Conservation (phyloP, 2,888 invertebrate species). For the Hipparchia sbordonii region DNA sequence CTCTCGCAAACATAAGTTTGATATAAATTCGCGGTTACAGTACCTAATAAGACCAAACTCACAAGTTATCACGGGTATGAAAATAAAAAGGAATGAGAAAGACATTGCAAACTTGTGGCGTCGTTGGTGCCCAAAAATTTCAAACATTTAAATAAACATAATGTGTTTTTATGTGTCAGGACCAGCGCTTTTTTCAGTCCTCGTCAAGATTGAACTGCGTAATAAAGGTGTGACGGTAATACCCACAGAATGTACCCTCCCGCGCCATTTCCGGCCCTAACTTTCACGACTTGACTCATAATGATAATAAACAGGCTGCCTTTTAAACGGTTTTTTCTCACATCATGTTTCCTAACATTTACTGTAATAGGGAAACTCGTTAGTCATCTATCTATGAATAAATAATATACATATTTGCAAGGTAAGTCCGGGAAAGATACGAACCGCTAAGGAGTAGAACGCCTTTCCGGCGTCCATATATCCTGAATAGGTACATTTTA, state of each 20-base stretch:
- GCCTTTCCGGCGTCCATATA: no score
- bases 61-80: background rate
- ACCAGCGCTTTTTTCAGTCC: slow-evolving; percentile 35
- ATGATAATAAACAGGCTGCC: slow-evolving; percentile 75
- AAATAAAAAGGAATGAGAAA: background rate
- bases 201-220: slow-evolving; percentile 52
- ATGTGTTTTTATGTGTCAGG: slow-evolving; percentile 27
- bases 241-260: slow-evolving; percentile 50
- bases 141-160: slow-evolving; percentile 16
- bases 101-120: background rate
- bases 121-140: slow-evolving; percentile 1
- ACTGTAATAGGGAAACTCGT: slow-evolving; percentile 58
- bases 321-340: slow-evolving; percentile 62
- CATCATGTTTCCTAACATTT: slow-evolving; percentile 62
- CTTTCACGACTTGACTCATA: slow-evolving; percentile 72
- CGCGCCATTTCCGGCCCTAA: slow-evolving; percentile 74
- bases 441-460: no score
- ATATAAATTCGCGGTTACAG: background rate
- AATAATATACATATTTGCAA: background rate
- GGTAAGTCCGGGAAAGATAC: background rate
- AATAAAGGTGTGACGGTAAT: slow-evolving; percentile 57
- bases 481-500: no score
- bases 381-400: slow-evolving; percentile 37
- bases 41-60: background rate
- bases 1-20: no score